Percentiles rank a stretch among this genome's conserved stretches.
Conservation (phyloP, 1,140 invertebrate genomes). For the Temnothorax longispinosus region DNA sequence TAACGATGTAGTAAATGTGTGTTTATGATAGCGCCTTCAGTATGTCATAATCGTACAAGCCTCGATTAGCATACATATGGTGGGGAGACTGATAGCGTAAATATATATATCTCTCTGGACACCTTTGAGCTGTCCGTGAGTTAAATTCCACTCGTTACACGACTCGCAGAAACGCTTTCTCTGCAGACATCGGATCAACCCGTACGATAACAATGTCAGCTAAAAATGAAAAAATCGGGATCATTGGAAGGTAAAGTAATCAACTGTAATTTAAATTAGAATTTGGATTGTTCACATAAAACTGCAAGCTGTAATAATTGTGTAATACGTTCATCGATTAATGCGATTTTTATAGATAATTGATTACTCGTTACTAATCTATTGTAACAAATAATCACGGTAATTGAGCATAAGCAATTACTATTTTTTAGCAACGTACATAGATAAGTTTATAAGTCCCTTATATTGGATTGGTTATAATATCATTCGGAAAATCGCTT, state of each 20-base stretch:
- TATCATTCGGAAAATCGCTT: neutral
- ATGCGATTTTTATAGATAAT: neutral
- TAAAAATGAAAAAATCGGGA: slow-evolving; percentile 88
- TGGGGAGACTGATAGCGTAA: slow-evolving; percentile 37
- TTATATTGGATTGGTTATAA: neutral
- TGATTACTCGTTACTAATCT: neutral
- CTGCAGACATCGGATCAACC: neutral
- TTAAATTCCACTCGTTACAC: neutral
- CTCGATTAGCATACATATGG: neutral
- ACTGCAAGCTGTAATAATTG: neutral
- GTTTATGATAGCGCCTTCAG: neutral
- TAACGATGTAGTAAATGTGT: neutral
- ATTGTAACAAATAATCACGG: neutral
- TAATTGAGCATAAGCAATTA: neutral
- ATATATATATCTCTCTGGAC: slow-evolving; percentile 1
- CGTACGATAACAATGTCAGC: slow-evolving; percentile 70
- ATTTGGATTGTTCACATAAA: neutral
- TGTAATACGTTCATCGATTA: neutral
- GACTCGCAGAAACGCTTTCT: neutral
- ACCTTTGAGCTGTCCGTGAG: neutral
- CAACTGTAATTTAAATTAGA: neutral
- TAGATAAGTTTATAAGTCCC: neutral
- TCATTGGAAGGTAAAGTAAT: slow-evolving; percentile 89
- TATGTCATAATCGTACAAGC: neutral
- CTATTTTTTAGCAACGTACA: neutral